Conservation (phyloP, 2,113 vertebrate genomes). For the Neogobius melanostomus region DNA sequence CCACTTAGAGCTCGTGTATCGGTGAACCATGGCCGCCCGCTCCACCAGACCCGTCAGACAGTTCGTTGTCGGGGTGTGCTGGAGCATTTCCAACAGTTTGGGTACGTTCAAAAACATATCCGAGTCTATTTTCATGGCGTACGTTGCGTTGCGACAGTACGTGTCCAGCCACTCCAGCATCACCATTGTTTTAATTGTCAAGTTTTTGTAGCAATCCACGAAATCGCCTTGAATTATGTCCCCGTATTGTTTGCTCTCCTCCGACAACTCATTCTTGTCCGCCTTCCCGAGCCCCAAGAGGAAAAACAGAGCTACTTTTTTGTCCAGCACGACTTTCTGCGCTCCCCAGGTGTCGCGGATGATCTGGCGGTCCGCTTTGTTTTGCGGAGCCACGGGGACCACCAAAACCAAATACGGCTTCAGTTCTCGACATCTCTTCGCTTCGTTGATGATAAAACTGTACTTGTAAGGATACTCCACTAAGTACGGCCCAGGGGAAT, state of each 20-base stretch:
- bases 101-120: slow-evolving; percentile 79
- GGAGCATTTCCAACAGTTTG: slow-evolving; percentile 46
- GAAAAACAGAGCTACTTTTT: slow-evolving; percentile 65
- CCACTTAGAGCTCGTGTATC: slow-evolving; percentile 58
- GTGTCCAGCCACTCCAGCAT: slow-evolving; percentile 81
- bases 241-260: slow-evolving; percentile 37
- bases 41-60: slow-evolving; percentile 60
- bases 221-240: slow-evolving; percentile 84
- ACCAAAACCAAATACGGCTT: slow-evolving; percentile 77
- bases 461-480: slow-evolving; percentile 70
- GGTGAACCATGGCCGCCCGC: rapidly evolving
- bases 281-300: slow-evolving; percentile 55
- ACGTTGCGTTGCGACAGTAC: slow-evolving; percentile 70
- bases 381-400: slow-evolving; percentile 59
- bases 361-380: slow-evolving; percentile 26
- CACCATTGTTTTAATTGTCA: slow-evolving; percentile 83
- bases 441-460: slow-evolving; percentile 67
- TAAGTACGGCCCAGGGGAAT: slow-evolving; percentile 29
- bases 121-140: slow-evolving; percentile 78
- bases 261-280: background rate
- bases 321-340: slow-evolving; percentile 48
- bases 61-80: background rate
- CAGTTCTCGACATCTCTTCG: slow-evolving; percentile 42
- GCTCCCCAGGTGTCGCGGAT: slow-evolving; percentile 75
- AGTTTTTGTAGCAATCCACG: slow-evolving; percentile 81